Conservation (phyloP, 2,888 invertebrate genomes). For the Proisotoma minuta region DNA sequence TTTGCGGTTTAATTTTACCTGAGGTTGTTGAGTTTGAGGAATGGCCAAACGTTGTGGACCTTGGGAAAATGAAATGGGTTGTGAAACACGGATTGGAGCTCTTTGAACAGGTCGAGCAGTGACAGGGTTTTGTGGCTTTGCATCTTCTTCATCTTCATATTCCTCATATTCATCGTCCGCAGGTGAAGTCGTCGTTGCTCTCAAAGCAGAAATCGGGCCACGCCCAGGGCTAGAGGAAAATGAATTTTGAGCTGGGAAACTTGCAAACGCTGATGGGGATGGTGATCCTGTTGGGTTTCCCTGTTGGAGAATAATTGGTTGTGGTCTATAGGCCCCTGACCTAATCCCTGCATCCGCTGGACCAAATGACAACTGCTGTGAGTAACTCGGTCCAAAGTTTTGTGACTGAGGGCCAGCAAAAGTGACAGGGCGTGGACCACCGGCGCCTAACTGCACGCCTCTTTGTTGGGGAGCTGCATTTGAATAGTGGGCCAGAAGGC, state of each 20-base stretch:
- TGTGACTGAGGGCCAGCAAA: constrained; percentile 16
- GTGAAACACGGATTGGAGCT: constrained; percentile 28
- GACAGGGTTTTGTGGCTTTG: constrained; percentile 16
- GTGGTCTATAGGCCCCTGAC: constrained; percentile 16
- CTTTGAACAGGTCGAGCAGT: constrained; percentile 23
- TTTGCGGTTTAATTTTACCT: constrained; percentile 22
- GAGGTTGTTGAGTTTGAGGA: constrained; percentile 32
- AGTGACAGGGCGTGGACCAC: constrained; percentile 37
- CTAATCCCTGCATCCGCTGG: constrained; percentile 22
- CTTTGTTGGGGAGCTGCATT: constrained; percentile 36
- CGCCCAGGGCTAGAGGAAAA: constrained; percentile 20
- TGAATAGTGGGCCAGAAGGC: constrained; percentile 29
- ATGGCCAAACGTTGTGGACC: constrained; percentile 31
- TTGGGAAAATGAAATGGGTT: constrained; percentile 22
- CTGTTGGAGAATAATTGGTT: constrained; percentile 29
- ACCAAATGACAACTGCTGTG: constrained; percentile 35
- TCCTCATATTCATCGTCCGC: constrained; percentile 46
- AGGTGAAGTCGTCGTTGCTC: constrained; percentile 16
- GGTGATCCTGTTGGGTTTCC: constrained; percentile 27
- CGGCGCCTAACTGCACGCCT: constrained; percentile 30
- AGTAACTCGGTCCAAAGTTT: constrained; percentile 29
- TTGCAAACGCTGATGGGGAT: constrained; percentile 27
- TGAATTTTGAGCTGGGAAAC: constrained; percentile 27
- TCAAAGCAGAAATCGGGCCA: constrained; percentile 24
- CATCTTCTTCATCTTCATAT: constrained; percentile 46